Evolutionary conservation across 2,888 invertebrate species (phyloP), one percentile per base, ranked within the genome.

Genomic region (Augiades crinisus): DNA sequence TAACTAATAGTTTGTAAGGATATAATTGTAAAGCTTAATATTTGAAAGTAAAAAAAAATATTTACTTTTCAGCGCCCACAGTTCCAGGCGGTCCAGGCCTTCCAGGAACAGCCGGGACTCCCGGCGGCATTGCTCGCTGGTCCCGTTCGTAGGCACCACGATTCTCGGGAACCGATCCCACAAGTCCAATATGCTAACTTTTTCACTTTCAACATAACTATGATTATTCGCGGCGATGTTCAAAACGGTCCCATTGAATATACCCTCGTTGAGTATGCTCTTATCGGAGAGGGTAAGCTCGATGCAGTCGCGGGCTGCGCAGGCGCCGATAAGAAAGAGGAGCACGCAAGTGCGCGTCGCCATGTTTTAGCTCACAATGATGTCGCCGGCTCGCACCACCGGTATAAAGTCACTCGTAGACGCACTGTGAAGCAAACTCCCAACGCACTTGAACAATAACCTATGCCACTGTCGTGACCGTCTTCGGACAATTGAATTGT

Each of bases 41-140:
- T 12, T 13, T 33, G 16, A 16, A n/a, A 36, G n/a, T n/a, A 36
- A 13, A 43, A 21, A 16, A 12, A 12, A 24, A 56, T 51, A 60
- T 71, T 85, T 86, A 92, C 92, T 91, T 88, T 91, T 91, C 37
- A 91, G 54, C 33, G 91, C 91, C 89, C 91, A 89, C 6, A 91
- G 57, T 56, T 92, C 86, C 59, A 90, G 69, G 2, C 74, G 68
- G 5, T 82, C 76, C 58, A 90, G 60, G 52, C 82, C 75, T 46
- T 83, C 76, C 52, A 88, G 47, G 34, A 81, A 88, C 19, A 73
- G 62, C 57, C 78, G 74, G 44, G 81, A 80, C 36, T 90, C 91
- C 50, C 78, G 66, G 22, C 84, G 65, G 66, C 92, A 92, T 63
- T 78, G 78, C 44, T 81, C 79, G 59, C 85, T 88, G 31, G 89